Base-by-base conservation (phyloP, 2,113 vertebrate species). In the Thunnus maccoyii region DNA sequence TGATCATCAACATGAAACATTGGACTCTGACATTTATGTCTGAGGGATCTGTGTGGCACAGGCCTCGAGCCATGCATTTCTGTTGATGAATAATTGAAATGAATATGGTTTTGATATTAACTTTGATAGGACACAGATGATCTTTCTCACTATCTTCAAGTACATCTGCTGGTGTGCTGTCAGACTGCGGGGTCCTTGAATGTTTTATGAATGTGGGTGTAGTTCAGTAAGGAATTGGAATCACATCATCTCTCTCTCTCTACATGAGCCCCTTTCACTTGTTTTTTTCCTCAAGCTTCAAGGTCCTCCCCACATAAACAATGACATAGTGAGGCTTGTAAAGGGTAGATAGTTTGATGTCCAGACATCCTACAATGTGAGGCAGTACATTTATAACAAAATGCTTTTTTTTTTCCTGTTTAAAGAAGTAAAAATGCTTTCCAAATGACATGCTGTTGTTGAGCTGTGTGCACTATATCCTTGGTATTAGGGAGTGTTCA, bases 121-220 rank as follows among this genome's bases (percentile, higher is more conserved):
- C 83, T 89, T 78, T 79, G 78, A 86, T 86, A 69, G 63, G 80
- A 91, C 78, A 73, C 72, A 75, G 54, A 82, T 82, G 63, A 88
- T 86, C 65, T 85, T 76, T 83, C 60, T 80, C 55, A 13, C 30
- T 9, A 51, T 47, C 75, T 82, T 81, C 86, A 71, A 69, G 65
- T 41, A 84, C 14, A 74, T 74, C 70, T 8, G 7, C 7, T 76
- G 60, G 48, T 71, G 69, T 22, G 75, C 65, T 67, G 76, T 84
- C 83, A 80, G 82, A 80, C 68, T 77, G 69, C 60, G 30, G 62
- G 86, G 41, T 18, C 64, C 80, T 48, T 90, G 76, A 89, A 92
- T 91, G 87, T 92, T 94, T 94, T 83, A 93, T 93, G 89, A 91
- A 84, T 50, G 69, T 90, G 90, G 83, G 85, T 87, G 91, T 85